Evolutionary conservation across 2,888 invertebrate species (phyloP).

Genomic region (Pyralis farinalis): DNA sequence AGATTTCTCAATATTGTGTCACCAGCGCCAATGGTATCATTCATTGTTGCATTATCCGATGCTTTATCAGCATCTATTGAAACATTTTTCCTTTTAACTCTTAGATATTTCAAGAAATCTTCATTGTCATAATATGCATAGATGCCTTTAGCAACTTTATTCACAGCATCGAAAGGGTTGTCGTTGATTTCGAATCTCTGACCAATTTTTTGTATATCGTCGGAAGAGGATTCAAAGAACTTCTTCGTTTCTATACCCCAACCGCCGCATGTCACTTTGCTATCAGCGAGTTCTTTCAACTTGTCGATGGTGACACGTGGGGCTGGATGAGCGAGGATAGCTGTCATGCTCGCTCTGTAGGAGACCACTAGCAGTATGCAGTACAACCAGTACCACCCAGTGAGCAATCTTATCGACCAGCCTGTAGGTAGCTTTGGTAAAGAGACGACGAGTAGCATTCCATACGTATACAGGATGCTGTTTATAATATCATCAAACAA

Average conservation of each 20-base stretch:
- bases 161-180: slow-evolving; percentile 83
- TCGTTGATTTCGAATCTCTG: slow-evolving; percentile 83
- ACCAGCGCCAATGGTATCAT: slow-evolving; percentile 23
- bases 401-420: slow-evolving; percentile 90
- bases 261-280: slow-evolving; percentile 84
- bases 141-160: slow-evolving; percentile 84
- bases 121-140: slow-evolving; percentile 91
- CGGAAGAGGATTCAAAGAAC: slow-evolving; percentile 86
- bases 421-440: slow-evolving; percentile 88
- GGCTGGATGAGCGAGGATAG: slow-evolving; percentile 89
- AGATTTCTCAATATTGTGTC: slow-evolving; percentile 71
- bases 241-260: slow-evolving; percentile 87
- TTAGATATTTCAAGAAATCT: slow-evolving; percentile 84
- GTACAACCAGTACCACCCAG: slow-evolving; percentile 94
- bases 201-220: slow-evolving; percentile 84
- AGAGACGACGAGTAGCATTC: slow-evolving; percentile 90
- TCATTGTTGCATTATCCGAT: slow-evolving; percentile 38
- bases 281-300: slow-evolving; percentile 84
- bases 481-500: slow-evolving; percentile 87
- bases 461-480: slow-evolving; percentile 89
- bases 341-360: slow-evolving; percentile 92
- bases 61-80: slow-evolving; percentile 36
- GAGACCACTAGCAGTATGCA: slow-evolving; percentile 89
- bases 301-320: slow-evolving; percentile 91
- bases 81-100: slow-evolving; percentile 76